Evolutionary conservation across 1,140 invertebrate species (phyloP), one percentile per base, ranked within the genome.

Genomic region (Zophobas atratus): DNA sequence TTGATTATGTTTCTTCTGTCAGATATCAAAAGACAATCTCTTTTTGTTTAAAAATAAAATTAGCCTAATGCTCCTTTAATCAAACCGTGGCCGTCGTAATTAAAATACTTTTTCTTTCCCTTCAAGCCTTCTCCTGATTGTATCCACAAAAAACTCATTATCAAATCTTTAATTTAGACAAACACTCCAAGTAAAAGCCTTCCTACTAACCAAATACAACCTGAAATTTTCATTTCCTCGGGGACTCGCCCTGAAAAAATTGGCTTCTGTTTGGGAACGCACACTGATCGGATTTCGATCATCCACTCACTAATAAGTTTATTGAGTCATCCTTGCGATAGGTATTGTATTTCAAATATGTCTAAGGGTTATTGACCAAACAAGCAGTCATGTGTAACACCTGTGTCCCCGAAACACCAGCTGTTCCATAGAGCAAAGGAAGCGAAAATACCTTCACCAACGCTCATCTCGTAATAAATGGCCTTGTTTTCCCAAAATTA

Each of bases 341-440:
- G 57, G 60, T 67, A 67, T 67, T 67, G 60, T 67, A 43, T 67
- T 43, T 46, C 60, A 67, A 41, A 63, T 39, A 43, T 41, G 57
- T 63, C 57, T 63, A 41, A 67, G 60, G 60, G 60, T 67, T 67
- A 67, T 67, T 67, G 60, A 67, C 60, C 60, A 67, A 67, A 63
- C n/a, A 36, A 39, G 60, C 60, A 67, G 60, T 67, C 60, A 67
- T 67, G 60, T 67, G 60, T 67, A 67, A 43, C 60, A 67, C 60
- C 60, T 67, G 60, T 67, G 60, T 67, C 60, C 60, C 60, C 60
- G 43, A 67, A 67, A 67, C 55, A 57, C n/a, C 60, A 67, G 60
- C 60, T 67, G 60, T 8, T 43, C 33, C 39, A 43, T 41, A 67
- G 39, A 38, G n/a, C n/a, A 67, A 36, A 60, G 60, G 60, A 67